Conservation (phyloP, 2,888 invertebrate genomes). For the Clunio marinus region DNA sequence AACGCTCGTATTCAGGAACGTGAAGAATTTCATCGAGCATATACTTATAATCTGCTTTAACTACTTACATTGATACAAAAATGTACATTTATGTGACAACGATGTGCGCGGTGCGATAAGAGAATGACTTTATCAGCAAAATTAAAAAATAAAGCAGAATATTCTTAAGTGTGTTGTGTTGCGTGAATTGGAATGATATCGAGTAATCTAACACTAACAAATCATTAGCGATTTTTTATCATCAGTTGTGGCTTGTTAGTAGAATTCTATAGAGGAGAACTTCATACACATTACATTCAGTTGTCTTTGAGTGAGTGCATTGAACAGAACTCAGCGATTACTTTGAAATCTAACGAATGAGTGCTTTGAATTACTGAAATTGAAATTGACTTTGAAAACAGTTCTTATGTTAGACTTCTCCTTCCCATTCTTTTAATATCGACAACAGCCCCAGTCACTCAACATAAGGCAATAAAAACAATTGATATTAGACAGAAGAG, state of each 20-base stretch:
- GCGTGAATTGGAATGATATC: background rate
- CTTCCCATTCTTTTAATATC: background rate
- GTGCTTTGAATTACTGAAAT: too few relatives aligned
- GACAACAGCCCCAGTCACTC: background rate
- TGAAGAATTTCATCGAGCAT: background rate
- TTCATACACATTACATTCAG: too few relatives aligned
- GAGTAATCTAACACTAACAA: background rate
- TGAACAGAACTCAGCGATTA: too few relatives aligned
- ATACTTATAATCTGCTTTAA: background rate
- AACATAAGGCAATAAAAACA: conserved; percentile 7
- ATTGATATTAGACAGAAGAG: too few relatives aligned
- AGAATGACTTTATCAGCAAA: conserved; percentile 25
- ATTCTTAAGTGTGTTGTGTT: background rate
- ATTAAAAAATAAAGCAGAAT: conserved; percentile 5
- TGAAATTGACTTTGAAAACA: too few relatives aligned
- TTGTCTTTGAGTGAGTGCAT: too few relatives aligned
- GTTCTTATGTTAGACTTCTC: background rate
- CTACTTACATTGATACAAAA: too few relatives aligned
- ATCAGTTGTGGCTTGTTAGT: too few relatives aligned
- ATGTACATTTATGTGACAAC: too few relatives aligned
- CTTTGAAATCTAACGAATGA: too few relatives aligned
- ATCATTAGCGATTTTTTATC: too few relatives aligned
- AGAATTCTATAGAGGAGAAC: too few relatives aligned
- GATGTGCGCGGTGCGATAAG: conserved; percentile 7
- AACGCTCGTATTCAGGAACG: background rate